These are phyloP conservation scores for Procambarus virginalis DNA, from an alignment of 1,140 invertebrate genomes.

Conservation along the genomic window DNA sequence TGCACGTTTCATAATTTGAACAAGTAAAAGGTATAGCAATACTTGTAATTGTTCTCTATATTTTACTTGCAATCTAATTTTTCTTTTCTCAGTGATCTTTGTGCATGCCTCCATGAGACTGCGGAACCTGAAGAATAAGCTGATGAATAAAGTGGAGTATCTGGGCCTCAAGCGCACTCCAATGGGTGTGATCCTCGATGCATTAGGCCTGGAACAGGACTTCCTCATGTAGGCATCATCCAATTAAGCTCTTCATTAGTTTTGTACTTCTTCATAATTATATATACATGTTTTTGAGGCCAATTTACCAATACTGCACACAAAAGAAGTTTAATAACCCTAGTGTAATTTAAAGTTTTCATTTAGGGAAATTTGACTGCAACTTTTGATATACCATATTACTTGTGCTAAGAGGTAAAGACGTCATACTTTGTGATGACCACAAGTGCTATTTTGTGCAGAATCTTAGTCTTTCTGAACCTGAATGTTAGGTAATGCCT, in stretches of 20 bases:
- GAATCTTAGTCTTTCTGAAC: too few species aligned
- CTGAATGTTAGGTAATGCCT: too few species aligned
- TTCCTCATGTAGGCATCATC: conserved; percentile 52
- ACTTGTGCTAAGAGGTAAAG: too few species aligned
- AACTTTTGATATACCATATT: too few species aligned
- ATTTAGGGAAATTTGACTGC: too few species aligned
- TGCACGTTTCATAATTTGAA: too few species aligned
- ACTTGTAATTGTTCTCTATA: not conserved
- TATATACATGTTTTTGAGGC: not conserved
- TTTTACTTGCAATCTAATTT: not conserved
- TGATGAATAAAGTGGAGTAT: conserved; percentile 85
- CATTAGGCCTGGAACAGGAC: conserved; percentile 80
- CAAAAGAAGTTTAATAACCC: too few species aligned
- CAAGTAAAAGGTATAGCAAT: too few species aligned
- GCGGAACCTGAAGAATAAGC: conserved; percentile 86
- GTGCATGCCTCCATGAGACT: conserved; percentile 87
- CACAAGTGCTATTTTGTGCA: too few species aligned
- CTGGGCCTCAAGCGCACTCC: conserved; percentile 84
- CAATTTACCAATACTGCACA: not conserved
- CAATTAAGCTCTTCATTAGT: not conserved
- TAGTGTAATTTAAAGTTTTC: too few species aligned
- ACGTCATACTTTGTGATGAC: too few species aligned
- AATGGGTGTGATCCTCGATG: conserved; percentile 86
- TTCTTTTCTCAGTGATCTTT: conserved; percentile 79
- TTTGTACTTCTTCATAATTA: not conserved